A percentile compares a stretch with the other conserved stretches of the same genome.
phyloP scores from a whole-genome alignment of 1,140 invertebrate genomes.

The Habropoda laboriosa region DNA sequence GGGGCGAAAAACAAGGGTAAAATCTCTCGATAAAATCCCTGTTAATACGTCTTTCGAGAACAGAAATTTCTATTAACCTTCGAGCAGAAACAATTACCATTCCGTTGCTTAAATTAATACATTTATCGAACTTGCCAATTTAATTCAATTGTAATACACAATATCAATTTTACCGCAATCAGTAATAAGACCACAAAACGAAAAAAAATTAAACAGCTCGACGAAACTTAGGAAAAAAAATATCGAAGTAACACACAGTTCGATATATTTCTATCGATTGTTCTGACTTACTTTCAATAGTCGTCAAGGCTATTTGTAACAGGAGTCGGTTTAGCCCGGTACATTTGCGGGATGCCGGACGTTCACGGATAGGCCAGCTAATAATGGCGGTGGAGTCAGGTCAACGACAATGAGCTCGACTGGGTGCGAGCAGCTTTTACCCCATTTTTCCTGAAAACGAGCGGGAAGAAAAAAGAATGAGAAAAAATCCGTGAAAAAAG shows the following conservation, averaged over 20 bases:
- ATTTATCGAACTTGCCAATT: no score
- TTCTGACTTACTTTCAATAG: conserved; percentile 7
- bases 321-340: conserved; percentile 39
- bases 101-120: background rate
- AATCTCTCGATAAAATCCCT: background rate
- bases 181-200: no score
- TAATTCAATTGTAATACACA: no score
- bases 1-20: background rate
- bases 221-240: no score
- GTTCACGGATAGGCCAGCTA: conserved; percentile 60
- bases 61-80: background rate
- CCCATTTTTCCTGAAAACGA: conserved; percentile 65
- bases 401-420: conserved; percentile 68
- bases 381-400: conserved; percentile 72
- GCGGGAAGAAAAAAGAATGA: conserved; percentile 6
- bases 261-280: conserved; percentile 5
- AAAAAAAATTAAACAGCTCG: no score
- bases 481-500: conserved; percentile 39
- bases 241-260: background rate
- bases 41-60: background rate
- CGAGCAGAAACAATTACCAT: background rate
- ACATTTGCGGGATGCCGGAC: conserved; percentile 54
- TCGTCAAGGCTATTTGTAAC: conserved; percentile 41
- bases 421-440: conserved; percentile 66
- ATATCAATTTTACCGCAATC: no score